Percentiles rank a stretch among this genome's conserved stretches.
Evolutionary conservation across 2,113 vertebrate genomes (phyloP).

Genomic region (Aepyceros melampus): DNA sequence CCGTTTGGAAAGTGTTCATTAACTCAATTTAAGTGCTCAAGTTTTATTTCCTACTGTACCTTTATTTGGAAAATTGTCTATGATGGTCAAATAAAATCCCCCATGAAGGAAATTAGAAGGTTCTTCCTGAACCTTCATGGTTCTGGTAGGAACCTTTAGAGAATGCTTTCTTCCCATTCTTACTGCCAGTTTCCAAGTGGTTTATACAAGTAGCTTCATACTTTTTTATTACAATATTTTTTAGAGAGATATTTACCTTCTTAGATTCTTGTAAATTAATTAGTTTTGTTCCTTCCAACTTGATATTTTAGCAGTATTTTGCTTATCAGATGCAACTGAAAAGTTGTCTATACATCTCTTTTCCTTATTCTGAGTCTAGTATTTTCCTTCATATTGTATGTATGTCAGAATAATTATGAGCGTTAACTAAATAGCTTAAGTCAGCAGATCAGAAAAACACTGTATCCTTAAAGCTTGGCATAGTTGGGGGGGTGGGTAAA

Average conservation of each 20-base stretch:
- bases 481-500: not conserved
- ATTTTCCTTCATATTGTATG: not conserved
- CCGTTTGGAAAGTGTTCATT: not conserved
- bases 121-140: not conserved
- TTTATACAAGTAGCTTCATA: not conserved
- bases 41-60: not conserved
- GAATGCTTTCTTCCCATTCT: not conserved
- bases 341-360: not conserved
- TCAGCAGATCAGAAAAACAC: not conserved
- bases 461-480: not conserved
- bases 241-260: not conserved
- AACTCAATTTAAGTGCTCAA: not conserved
- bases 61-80: not conserved
- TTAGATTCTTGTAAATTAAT: not conserved
- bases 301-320: not conserved
- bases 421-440: not conserved
- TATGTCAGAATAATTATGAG: not conserved
- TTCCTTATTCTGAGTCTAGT: not conserved
- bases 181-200: not conserved
- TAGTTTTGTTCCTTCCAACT: not conserved
- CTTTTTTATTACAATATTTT: not conserved
- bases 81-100: not conserved
- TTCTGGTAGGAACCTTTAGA: not conserved
- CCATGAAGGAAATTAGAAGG: not conserved
- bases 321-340: not conserved